Evolutionary conservation across 2,888 invertebrate species (phyloP), one percentile per base, ranked within the genome.

Genomic region (Aleiodes alternator): DNA sequence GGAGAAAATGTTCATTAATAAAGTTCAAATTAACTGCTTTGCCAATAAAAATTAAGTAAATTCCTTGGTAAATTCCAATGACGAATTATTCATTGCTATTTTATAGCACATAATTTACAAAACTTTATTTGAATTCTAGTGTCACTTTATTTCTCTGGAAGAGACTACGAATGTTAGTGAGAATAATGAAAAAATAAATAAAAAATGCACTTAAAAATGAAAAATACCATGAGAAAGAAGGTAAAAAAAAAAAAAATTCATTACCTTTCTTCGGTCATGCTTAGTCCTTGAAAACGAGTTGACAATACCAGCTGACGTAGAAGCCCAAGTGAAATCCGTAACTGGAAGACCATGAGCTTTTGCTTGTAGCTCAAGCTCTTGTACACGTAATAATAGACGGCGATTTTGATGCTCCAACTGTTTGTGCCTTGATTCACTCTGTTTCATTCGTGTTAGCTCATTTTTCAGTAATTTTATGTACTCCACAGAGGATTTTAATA

Each of bases 401-500:
- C 96, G 93, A 89, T 97, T 97, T 84, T 96, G 94, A 79, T 94
- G 90, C 87, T 97, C 97, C 74, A 96, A 93, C 88, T 96, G 94
- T 80, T 95, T 94, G 83, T 96, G 92, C 79, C 95, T 92, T 77
- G 93, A 92, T 86, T 97, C 96, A 82, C 94, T 92, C 83, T 95
- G 94, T 83, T 95, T 94, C 80, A 96, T 91, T 82, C 94, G 92
- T 73, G 94, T 93, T 75, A 95, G 92, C 89, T 94, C 93, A 84
- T 92, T 93, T 86, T 91, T 95, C 74, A 99, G 90, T 79, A 96
- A 94, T 88, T 96, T 95, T 84, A 99, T 98, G 89, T 98, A 99
- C 90, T 99, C 98, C 72, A 98, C 98, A 8, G 98, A 97, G 53
- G 98, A 98, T 90, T 98, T 98, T n/a, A 99, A 91, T 81, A 99